Evolutionary conservation across 2,113 vertebrate species (phyloP).

Genomic region (Tragelaphus buxtoni): DNA sequence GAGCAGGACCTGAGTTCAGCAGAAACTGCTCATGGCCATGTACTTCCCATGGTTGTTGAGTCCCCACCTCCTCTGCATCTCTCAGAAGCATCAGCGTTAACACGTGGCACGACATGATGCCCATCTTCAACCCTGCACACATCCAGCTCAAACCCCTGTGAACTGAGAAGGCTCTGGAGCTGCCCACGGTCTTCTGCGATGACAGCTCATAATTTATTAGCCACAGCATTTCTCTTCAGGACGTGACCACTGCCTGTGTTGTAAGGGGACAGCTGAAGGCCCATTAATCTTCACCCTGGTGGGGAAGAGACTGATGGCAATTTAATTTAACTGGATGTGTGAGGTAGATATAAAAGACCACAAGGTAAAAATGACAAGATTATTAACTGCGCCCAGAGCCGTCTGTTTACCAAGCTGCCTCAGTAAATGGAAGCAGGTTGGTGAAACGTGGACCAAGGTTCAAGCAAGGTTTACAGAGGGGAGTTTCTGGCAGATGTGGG

Average conservation of each 20-base stretch:
- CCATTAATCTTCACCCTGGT: slow-evolving; percentile 56
- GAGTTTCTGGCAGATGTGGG: neutral
- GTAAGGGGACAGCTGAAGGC: neutral
- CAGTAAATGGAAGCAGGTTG: neutral
- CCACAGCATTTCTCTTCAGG: slow-evolving; percentile 12
- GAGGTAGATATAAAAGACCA: slow-evolving; percentile 30
- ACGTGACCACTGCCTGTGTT: neutral
- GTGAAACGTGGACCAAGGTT: neutral
- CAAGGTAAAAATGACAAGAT: slow-evolving; percentile 38
- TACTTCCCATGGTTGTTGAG: neutral
- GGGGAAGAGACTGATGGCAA: slow-evolving; percentile 16
- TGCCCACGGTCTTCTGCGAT: neutral
- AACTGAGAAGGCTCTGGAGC: neutral
- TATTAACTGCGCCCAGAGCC: neutral
- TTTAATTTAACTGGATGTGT: neutral
- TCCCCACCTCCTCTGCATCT: neutral
- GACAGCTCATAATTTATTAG: slow-evolving; percentile 55
- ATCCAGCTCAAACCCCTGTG: neutral
- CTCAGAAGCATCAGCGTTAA: neutral
- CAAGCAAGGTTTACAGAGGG: neutral
- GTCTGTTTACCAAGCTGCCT: slow-evolving; percentile 2
- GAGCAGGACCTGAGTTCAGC: neutral
- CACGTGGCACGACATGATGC: neutral
- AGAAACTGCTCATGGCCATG: neutral
- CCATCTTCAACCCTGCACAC: neutral